Conservation (phyloP, 2,113 vertebrate genomes). For the Rhinolophus ferrumequinum region DNA sequence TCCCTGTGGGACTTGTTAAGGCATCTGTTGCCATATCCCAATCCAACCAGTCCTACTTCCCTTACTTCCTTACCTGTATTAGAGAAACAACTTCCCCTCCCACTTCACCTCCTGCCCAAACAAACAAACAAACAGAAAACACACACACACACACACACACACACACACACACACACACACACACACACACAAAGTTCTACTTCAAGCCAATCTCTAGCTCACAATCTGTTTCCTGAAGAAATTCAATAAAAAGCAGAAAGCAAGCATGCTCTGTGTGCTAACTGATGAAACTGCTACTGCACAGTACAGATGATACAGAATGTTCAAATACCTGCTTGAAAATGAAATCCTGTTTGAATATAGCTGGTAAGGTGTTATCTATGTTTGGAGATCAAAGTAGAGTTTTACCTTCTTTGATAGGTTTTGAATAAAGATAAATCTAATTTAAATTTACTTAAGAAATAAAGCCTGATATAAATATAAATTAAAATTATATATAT, state of each 20-base stretch:
- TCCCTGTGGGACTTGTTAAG: not conserved
- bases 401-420: not conserved
- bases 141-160: no score
- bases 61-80: not conserved
- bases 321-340: not conserved
- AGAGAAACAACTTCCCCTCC: not conserved
- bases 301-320: not conserved
- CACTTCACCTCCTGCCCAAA: accelerated
- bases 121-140: not conserved
- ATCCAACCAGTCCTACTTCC: not conserved
- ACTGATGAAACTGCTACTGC: not conserved
- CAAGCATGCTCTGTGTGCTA: not conserved
- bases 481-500: not conserved
- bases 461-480: not conserved
- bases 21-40: not conserved
- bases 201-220: not conserved
- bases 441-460: not conserved
- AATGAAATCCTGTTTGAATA: not conserved
- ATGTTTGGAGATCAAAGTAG: not conserved
- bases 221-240: not conserved
- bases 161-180: no score
- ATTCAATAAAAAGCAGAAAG: not conserved
- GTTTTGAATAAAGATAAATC: not conserved
- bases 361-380: not conserved
- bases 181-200: not conserved